These are phyloP conservation scores for Gymnoscopelus braueri DNA, from an alignment of 2,797 vertebrate genomes.

Conservation along the genomic window DNA sequence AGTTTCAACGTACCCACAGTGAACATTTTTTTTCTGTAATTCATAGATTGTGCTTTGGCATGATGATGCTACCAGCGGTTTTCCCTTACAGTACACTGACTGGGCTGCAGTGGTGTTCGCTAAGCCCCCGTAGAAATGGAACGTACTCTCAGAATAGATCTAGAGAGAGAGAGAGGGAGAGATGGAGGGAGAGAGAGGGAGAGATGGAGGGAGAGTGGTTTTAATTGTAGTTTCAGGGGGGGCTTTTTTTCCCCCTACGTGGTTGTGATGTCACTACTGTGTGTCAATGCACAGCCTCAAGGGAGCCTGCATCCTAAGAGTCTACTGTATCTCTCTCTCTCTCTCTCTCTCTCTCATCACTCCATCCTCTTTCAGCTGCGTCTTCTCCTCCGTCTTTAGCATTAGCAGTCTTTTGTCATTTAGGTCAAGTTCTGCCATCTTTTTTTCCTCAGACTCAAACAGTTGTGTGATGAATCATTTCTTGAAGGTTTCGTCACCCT, in stretches of 20 bases:
- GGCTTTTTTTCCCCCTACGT: conserved; percentile 50
- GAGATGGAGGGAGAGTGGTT: conserved; percentile 49
- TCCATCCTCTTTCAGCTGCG: conserved; percentile 42
- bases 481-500: conserved; percentile 42
- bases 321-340: conserved; percentile 8
- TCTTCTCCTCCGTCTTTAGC: conserved; percentile 55
- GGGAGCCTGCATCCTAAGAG: conserved; percentile 46
- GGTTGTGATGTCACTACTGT: conserved; percentile 63
- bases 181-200: conserved; percentile 47
- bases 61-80: no score
- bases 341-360: conserved; percentile 36
- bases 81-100: no score
- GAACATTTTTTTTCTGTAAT: no score
- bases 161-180: conserved; percentile 43
- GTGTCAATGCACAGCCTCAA: conserved; percentile 59
- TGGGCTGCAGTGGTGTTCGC: conserved; percentile 49
- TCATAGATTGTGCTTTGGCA: no score
- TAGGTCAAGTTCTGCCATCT: conserved; percentile 45
- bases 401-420: conserved; percentile 64
- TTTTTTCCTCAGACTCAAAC: conserved; percentile 30
- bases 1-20: no score
- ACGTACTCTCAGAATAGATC: conserved; percentile 57
- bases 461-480: conserved; percentile 30
- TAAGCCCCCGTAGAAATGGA: conserved; percentile 55
- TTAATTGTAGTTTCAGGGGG: conserved; percentile 76